Evolutionary conservation across 2,797 vertebrate species (phyloP), one percentile per base, ranked within the genome.

Genomic region (Xenentodon cancila): DNA sequence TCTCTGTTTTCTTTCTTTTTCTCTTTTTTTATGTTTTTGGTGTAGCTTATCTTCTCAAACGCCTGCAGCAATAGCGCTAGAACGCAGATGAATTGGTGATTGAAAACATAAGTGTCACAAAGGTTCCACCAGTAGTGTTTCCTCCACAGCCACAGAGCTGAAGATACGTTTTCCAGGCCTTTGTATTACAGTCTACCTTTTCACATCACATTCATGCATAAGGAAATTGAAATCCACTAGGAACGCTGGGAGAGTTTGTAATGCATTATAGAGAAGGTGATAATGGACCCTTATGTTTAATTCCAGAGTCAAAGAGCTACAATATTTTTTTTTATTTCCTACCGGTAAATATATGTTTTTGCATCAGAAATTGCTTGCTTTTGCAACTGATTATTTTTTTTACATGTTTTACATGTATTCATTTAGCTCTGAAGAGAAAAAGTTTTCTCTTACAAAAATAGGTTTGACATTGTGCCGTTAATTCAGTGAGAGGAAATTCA

Each of bases 181-280:
- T 53, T 42, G 25, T 49, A 4, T 53, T 37, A 17, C 15, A 34
- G n/a, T 56, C 55, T 62, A 56, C 55, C 43, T 74, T 68, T 73
- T 71, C 21, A 65, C 45, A 65, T 69, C 55, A 40, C 15, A 3
- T 48, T 59, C 77, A 75, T 80, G 68, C 68, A 80, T 75, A 70
- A 73, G 25, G 48, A 48, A 57, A 75, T 69, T 57, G 48, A 63
- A 15, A 15, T 43, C 46, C 58, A 34, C 47, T 37, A 21, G 15
- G 20, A 69, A 45, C 42, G 37, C 71, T 64, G 22, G 53, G 60
- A 11, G 53, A 11, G 53, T 37, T 37, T 6, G 16, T 64, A 21
- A 73, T 73, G 62, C 50, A 71, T 84, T 73, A 83, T 67, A 59
- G 48, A 81, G 62, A 64, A 56, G 67, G 64, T 48, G 67, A 73